Evolutionary conservation across 1,140 invertebrate genomes (phyloP).

Genomic region (Pomacea maculata): DNA sequence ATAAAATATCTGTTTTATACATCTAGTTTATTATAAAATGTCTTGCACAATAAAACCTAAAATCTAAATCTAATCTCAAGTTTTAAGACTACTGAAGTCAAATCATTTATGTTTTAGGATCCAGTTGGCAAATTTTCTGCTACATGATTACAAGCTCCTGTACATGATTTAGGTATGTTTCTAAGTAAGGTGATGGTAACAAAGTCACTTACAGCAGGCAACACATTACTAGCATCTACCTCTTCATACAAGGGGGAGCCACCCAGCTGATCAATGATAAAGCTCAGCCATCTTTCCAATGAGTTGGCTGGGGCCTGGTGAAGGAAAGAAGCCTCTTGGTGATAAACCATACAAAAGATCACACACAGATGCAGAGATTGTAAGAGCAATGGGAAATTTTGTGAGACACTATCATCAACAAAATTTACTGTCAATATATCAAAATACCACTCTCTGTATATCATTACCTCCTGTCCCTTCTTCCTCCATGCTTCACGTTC

Average conservation of each 20-base stretch:
- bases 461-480: conserved; percentile 48
- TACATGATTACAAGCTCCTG: too few species aligned
- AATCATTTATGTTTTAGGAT: too few species aligned
- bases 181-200: too few species aligned
- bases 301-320: conserved; percentile 37
- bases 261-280: conserved; percentile 68
- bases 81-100: too few species aligned
- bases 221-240: conserved; percentile 47
- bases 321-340: neutral
- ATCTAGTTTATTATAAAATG: too few species aligned
- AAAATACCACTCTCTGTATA: too few species aligned
- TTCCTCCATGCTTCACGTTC: conserved; percentile 67
- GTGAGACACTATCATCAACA: neutral
- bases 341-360: neutral
- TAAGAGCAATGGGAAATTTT: too few species aligned
- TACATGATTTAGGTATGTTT: too few species aligned
- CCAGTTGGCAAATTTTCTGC: too few species aligned
- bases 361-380: neutral
- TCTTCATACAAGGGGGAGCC: conserved; percentile 69
- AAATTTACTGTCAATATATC: neutral
- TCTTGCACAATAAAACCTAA: too few species aligned
- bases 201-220: conserved; percentile 52
- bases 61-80: too few species aligned
- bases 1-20: too few species aligned
- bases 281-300: conserved; percentile 60